Conservation (phyloP, 2,888 invertebrate genomes). For the Synanthedon tipuliformis region DNA sequence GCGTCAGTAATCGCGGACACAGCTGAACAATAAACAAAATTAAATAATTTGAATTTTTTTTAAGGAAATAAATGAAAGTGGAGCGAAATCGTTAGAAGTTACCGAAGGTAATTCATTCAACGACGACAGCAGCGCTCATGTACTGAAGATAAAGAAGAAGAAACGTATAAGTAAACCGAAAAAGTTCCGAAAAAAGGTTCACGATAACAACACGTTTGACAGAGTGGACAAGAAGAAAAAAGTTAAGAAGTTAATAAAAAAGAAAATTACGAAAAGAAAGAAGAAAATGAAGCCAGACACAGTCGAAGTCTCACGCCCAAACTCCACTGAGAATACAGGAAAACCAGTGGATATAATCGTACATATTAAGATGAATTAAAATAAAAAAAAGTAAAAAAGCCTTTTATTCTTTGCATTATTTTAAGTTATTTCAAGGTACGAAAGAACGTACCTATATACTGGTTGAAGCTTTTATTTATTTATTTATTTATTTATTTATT, state of each 20-base stretch:
- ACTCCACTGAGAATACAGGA: slow-evolving; percentile 5
- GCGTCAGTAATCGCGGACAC: no score
- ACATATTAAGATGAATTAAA: slow-evolving; percentile 29
- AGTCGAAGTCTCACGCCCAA: neutral
- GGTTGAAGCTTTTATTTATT: no score
- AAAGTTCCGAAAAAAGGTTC: neutral
- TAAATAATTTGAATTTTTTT: neutral
- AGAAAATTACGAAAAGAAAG: neutral
- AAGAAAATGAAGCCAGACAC: neutral
- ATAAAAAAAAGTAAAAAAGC: no score
- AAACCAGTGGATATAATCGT: slow-evolving; percentile 37
- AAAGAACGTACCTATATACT: no score
- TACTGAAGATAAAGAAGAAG: neutral
- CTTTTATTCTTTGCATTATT: no score
- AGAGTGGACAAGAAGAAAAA: neutral
- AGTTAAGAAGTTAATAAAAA: neutral
- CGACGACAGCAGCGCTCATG: neutral
- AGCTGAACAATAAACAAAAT: no score
- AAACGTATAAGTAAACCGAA: neutral
- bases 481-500: no score
- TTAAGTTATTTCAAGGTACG: no score
- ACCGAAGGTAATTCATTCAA: neutral
- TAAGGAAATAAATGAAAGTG: neutral
- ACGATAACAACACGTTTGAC: neutral
- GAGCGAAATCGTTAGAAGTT: neutral